These are phyloP conservation scores for Salmo trutta DNA, from an alignment of 2,797 vertebrate genomes.

Conservation along the genomic window DNA sequence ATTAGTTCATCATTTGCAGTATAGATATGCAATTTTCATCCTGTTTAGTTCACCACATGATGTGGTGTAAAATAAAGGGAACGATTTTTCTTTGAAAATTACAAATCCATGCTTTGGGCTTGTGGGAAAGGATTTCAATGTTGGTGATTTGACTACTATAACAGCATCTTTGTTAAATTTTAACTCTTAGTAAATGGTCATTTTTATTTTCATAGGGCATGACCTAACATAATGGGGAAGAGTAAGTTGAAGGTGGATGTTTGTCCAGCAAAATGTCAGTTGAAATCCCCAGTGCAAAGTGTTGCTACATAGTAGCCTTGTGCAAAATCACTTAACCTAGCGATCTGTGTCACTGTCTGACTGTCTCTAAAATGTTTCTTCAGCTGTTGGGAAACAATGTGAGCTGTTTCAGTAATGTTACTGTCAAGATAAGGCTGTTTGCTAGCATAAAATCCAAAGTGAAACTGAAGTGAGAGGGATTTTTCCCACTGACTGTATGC, in stretches of 20 bases:
- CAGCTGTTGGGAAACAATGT: background rate
- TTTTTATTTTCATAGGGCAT: background rate
- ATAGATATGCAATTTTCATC: background rate
- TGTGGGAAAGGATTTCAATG: background rate
- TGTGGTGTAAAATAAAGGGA: background rate
- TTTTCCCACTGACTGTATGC: too few species aligned
- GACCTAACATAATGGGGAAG: background rate
- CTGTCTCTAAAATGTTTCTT: background rate
- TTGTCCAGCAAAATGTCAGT: conserved; percentile 6
- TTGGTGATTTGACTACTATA: background rate
- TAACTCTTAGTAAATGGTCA: background rate
- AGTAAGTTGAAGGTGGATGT: conserved; percentile 7
- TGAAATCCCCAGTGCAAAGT: background rate
- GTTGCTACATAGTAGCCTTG: conserved; percentile 4
- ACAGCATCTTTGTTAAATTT: background rate
- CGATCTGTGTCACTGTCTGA: background rate
- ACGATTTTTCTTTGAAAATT: background rate
- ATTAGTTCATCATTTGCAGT: background rate
- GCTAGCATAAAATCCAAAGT: background rate
- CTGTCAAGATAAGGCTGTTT: background rate
- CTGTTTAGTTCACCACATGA: background rate
- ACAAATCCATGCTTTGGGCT: background rate
- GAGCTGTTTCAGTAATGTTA: too few species aligned
- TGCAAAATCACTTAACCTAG: conserved; percentile 18
- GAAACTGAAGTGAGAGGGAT: too few species aligned